These are phyloP conservation scores for Drosophila biarmipes DNA, from an alignment of 1,140 invertebrate species.

Conservation along the genomic window DNA sequence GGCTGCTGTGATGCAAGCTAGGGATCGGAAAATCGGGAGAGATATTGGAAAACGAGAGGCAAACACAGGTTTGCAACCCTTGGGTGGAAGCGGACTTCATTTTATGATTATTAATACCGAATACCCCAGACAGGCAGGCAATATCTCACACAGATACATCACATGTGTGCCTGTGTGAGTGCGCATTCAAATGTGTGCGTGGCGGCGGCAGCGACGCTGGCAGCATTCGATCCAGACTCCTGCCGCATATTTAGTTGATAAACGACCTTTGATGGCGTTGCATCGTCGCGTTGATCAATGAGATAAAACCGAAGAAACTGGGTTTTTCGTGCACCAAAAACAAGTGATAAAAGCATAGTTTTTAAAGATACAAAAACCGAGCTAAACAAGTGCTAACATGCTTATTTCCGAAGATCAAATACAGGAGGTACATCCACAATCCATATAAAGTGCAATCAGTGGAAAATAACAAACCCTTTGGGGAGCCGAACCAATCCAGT, in stretches of 20 bases:
- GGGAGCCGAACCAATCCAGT: slow-evolving; percentile 38
- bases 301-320: slow-evolving; percentile 16
- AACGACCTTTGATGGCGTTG: slow-evolving; percentile 84
- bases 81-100: slow-evolving; percentile 68
- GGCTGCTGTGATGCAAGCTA: slow-evolving; percentile 66
- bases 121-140: slow-evolving; percentile 36
- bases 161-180: slow-evolving; percentile 18
- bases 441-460: slow-evolving; percentile 18
- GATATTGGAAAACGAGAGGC: slow-evolving; percentile 1
- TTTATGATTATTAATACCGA: slow-evolving; percentile 73
- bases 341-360: slow-evolving; percentile 6
- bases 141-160: slow-evolving; percentile 14
- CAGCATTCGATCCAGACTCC: slow-evolving; percentile 46
- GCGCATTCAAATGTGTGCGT: neutral
- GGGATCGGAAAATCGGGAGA: slow-evolving; percentile 9
- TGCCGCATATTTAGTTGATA: slow-evolving; percentile 83
- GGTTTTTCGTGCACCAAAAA: slow-evolving; percentile 3
- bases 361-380: neutral
- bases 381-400: slow-evolving; percentile 60
- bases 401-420: slow-evolving; percentile 82
- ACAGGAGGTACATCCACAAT: slow-evolving; percentile 76
- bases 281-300: slow-evolving; percentile 80
- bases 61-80: slow-evolving; percentile 70
- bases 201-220: slow-evolving; percentile 39
- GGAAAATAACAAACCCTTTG: slow-evolving; percentile 27